These are phyloP conservation scores for Xanthorhoe designata DNA, from an alignment of 2,888 invertebrate genomes.

Conservation along the genomic window DNA sequence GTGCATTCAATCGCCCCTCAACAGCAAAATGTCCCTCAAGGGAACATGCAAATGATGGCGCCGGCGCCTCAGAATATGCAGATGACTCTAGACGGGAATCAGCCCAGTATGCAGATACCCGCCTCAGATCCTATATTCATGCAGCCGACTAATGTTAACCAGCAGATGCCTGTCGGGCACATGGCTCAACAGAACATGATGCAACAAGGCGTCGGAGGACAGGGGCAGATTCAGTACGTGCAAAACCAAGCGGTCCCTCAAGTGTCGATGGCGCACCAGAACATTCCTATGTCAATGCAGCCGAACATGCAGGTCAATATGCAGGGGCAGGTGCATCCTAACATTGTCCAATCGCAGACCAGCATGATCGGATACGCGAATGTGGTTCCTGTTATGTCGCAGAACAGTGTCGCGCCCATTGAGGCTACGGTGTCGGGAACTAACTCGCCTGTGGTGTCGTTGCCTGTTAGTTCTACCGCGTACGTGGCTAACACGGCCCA, in stretches of 20 bases:
- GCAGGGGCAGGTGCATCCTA: conserved; percentile 77
- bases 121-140: conserved; percentile 82
- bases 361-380: conserved; percentile 78
- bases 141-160: conserved; percentile 76
- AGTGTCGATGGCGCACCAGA: conserved; percentile 78
- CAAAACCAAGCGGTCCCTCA: conserved; percentile 72
- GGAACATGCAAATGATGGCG: conserved; percentile 85
- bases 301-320: conserved; percentile 78
- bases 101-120: conserved; percentile 84
- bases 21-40: conserved; percentile 85
- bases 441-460: conserved; percentile 81
- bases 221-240: conserved; percentile 80
- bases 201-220: conserved; percentile 76
- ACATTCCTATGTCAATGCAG: conserved; percentile 84
- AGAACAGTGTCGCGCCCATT: conserved; percentile 77
- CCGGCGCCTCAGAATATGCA: conserved; percentile 83
- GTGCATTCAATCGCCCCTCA: conserved; percentile 80
- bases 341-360: conserved; percentile 81
- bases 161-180: conserved; percentile 76
- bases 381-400: conserved; percentile 83
- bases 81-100: conserved; percentile 84
- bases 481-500: conserved; percentile 69
- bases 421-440: conserved; percentile 81
- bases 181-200: conserved; percentile 80
- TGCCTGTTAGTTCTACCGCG: conserved; percentile 77